A percentile compares a stretch with the other conserved stretches of the same genome.
phyloP scores from a whole-genome alignment of 2,797 vertebrate genomes.

The Gymnoscopelus microlampas region DNA sequence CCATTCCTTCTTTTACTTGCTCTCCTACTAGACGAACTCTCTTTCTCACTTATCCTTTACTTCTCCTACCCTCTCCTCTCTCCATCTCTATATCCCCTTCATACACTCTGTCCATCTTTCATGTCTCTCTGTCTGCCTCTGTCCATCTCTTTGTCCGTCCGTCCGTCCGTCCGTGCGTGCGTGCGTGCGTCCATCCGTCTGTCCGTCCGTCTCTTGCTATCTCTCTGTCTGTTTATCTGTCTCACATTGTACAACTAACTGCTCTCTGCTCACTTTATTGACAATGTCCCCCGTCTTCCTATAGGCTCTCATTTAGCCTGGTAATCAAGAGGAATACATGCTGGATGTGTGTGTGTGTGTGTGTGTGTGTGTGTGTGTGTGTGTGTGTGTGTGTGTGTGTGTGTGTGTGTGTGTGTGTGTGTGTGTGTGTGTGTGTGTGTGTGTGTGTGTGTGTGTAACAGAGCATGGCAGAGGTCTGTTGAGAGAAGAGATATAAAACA shows the following conservation, averaged over 20 bases:
- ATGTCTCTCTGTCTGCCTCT: neutral
- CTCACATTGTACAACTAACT: neutral
- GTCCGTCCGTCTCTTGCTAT: neutral
- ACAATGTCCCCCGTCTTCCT: slow-evolving; percentile 33
- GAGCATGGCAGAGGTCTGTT: slow-evolving; percentile 45
- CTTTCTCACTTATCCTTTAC: too few species aligned
- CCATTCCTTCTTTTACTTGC: too few species aligned
- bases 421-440: slow-evolving; percentile 29
- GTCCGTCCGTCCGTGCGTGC: slow-evolving; percentile 12
- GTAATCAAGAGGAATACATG: slow-evolving; percentile 49
- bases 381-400: neutral
- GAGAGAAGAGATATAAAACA: slow-evolving; percentile 59
- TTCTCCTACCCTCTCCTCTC: too few species aligned
- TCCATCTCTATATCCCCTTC: too few species aligned
- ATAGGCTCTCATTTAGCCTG: slow-evolving; percentile 24
- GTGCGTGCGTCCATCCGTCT: slow-evolving; percentile 5
- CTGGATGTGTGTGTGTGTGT: neutral
- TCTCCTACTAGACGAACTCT: too few species aligned
- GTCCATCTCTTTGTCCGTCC: neutral
- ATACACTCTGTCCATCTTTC: too few species aligned
- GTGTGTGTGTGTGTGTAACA: slow-evolving; percentile 36
- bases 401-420: slow-evolving; percentile 41
- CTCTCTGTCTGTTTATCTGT: slow-evolving; percentile 2
- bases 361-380: slow-evolving; percentile 1
- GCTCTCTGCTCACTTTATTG: slow-evolving; percentile 58